Base-by-base conservation (phyloP, 2,113 vertebrate species). In the Petroica traversi region DNA sequence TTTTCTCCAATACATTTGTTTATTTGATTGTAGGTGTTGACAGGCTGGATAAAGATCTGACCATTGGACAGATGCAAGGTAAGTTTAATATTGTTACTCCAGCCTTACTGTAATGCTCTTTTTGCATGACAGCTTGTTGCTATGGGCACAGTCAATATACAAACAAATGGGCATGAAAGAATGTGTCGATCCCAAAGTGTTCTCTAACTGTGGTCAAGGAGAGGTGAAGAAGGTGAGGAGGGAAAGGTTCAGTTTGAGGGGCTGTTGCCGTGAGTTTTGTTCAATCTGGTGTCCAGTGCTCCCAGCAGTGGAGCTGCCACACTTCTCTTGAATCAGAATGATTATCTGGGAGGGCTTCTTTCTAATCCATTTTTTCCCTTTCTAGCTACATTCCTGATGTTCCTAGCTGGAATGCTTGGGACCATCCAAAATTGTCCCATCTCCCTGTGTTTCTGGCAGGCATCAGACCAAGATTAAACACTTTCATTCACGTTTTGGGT, bases 51-150 rank as follows among this genome's bases (percentile, higher is more conserved):
- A 99, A 99, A 98, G 99, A 99, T 95, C 98, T 99, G 68, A 99
- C 99, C 55, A 99, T 99, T 95, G 99, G 99, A 95, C 99, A 99
- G 96, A 99, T 99, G 99, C 99, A 99, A 98, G 99, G 99, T 99
- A 97, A 97, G 96, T 85, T 91, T 62, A 34, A 67, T 54, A 8
- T 4, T 69, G 6, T 43, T 66, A 34, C 54, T 68, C 25, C 45
- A 2, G 26, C 72, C 67, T 59, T 68, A 34, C 85, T 68, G 28
- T 52, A 36, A 31, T 52, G 26, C 71, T 55, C 61, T 36, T 85
- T 67, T 75, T 16, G 66, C 49, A 5, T 40, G 46, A 4, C 34
- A 24, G 15, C 58, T 71, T 33, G 26, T 93, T 68, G 54, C 61
- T 52, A 0, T 36, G 90, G 72, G 14, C 57, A 17, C 73, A 41